phyloP scores from a whole-genome alignment of 2,113 vertebrate genomes.

The Bubo blakistoni region DNA sequence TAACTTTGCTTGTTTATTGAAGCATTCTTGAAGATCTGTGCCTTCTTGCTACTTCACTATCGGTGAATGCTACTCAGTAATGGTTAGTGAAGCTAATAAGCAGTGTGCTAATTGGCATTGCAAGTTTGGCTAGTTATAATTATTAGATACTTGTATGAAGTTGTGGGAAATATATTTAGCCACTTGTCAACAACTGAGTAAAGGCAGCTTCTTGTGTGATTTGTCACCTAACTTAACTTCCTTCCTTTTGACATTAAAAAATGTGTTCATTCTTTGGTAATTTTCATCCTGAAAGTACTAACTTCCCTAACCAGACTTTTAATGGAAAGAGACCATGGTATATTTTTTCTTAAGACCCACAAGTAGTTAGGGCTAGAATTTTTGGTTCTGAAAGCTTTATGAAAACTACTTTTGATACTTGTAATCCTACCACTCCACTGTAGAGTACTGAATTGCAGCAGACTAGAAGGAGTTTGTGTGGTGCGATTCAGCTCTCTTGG shows the following conservation, averaged over 20 bases:
- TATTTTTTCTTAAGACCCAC: background rate
- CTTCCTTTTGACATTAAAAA: background rate
- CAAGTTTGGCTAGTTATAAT: slow-evolving; percentile 1
- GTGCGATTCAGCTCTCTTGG: background rate
- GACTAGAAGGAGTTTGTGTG: background rate
- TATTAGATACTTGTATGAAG: background rate
- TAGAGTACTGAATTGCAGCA: background rate
- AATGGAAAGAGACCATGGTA: background rate
- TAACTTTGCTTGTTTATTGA: background rate
- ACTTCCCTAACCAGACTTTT: background rate
- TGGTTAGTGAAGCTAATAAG: background rate
- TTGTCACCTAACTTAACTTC: slow-evolving; percentile 12
- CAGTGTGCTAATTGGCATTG: background rate
- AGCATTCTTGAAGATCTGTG: background rate
- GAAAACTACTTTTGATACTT: background rate
- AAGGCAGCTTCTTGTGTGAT: background rate
- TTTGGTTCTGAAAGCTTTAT: background rate
- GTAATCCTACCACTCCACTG: background rate
- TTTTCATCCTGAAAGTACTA: background rate
- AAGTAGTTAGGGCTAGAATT: background rate
- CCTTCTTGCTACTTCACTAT: background rate
- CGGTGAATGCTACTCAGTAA: background rate
- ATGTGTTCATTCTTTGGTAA: background rate
- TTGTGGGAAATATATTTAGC: background rate
- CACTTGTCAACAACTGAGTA: background rate